Evolutionary conservation across 2,888 invertebrate genomes (phyloP).

Genomic region (Pachliopta kotzebuea): DNA sequence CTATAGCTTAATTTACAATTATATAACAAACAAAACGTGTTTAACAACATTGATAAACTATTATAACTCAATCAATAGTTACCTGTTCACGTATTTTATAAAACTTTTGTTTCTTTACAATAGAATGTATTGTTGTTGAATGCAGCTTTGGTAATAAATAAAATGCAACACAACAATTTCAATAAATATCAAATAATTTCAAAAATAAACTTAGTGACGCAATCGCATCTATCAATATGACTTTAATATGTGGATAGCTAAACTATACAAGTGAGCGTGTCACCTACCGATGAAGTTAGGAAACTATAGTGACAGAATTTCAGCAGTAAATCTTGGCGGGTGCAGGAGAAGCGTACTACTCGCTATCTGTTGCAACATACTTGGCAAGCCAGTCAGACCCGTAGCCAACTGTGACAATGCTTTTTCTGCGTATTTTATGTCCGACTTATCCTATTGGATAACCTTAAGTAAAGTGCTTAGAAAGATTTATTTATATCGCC

Average conservation of each 20-base stretch:
- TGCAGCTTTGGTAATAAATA: background rate
- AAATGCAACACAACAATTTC: background rate
- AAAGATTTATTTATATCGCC: conserved; percentile 36
- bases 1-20: too few relatives aligned
- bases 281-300: conserved; percentile 32
- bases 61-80: background rate
- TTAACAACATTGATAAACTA: background rate
- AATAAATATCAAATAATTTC: background rate
- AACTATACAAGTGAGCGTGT: conserved; percentile 26
- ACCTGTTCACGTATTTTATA: background rate
- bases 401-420: conserved; percentile 70
- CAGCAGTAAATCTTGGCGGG: conserved; percentile 57
- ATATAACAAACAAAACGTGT: background rate
- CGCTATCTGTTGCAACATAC: conserved; percentile 71
- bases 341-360: conserved; percentile 36
- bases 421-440: conserved; percentile 32
- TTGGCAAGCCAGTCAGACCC: conserved; percentile 65
- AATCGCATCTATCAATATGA: conserved; percentile 13
- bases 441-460: conserved; percentile 36
- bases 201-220: conserved; percentile 5
- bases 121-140: background rate
- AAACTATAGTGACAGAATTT: conserved; percentile 56
- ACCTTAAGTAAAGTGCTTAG: conserved; percentile 36
- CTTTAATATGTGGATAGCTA: conserved; percentile 20
- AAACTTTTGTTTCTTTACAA: background rate